Percentiles rank a stretch among this genome's conserved stretches.
These are phyloP conservation scores for Tapera naevia DNA, from an alignment of 2,797 vertebrate genomes.

Conservation along the genomic window DNA sequence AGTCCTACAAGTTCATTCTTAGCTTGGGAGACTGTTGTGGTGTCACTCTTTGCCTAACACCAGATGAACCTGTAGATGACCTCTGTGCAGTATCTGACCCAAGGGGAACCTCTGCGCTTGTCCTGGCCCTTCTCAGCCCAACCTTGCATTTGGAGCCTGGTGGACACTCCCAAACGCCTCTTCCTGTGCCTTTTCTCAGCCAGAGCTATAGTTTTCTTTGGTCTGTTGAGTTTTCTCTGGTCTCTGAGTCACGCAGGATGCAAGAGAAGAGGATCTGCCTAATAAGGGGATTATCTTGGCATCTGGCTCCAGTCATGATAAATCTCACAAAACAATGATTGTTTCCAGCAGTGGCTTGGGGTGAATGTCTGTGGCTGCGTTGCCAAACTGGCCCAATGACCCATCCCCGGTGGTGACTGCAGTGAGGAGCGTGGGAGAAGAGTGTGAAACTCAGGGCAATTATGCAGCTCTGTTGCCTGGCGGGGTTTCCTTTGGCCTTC, in stretches of 20 bases:
- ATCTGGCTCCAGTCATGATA: background rate
- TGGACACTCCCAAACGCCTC: background rate
- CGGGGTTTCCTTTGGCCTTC: background rate
- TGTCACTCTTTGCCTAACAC: background rate
- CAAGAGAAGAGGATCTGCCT: background rate
- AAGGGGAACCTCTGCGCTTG: background rate
- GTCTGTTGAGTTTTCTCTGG: conserved; percentile 7
- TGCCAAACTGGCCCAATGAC: background rate
- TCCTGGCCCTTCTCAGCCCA: background rate
- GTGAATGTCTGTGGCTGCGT: background rate
- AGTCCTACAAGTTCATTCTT: background rate
- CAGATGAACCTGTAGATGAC: background rate
- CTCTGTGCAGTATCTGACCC: background rate
- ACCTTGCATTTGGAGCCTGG: background rate
- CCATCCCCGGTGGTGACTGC: background rate
- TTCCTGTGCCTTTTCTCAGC: background rate
- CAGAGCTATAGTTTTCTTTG: background rate
- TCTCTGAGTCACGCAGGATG: conserved; percentile 26
- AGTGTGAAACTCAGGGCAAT: background rate
- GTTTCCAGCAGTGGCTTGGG: background rate
- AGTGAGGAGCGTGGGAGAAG: background rate
- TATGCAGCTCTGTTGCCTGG: background rate
- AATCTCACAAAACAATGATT: background rate
- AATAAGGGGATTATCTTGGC: conserved; percentile 34
- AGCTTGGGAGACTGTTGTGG: background rate